A percentile compares a stretch with the other conserved stretches of the same genome.
These are phyloP conservation scores for Pinna nobilis DNA, from an alignment of 1,140 invertebrate species.

Conservation along the genomic window DNA sequence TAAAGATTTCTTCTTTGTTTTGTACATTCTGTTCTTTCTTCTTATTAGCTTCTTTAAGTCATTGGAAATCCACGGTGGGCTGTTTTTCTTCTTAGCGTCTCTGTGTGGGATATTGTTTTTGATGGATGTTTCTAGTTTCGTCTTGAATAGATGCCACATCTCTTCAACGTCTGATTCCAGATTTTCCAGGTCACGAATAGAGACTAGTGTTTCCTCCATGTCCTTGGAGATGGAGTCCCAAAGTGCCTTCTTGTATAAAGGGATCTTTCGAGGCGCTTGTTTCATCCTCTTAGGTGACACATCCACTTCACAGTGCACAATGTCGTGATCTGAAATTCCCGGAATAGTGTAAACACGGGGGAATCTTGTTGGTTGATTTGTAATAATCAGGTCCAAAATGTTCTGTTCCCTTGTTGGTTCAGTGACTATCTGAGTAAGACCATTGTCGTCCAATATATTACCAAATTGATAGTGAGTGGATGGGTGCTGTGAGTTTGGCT, in stretches of 20 bases:
- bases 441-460: no score
- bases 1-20: constrained; percentile 20
- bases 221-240: constrained; percentile 12
- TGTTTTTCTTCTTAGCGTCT: constrained; percentile 19
- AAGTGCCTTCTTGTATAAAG: constrained; percentile 33
- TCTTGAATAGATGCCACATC: background rate
- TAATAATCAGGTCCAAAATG: no score
- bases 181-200: no score
- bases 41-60: background rate
- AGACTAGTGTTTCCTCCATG: background rate
- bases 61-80: constrained; percentile 13
- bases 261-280: constrained; percentile 11
- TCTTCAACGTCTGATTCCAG: background rate
- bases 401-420: no score
- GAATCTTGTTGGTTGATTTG: constrained; percentile 23
- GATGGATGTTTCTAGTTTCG: constrained; percentile 2
- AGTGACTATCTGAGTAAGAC: no score
- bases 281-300: background rate
- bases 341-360: constrained; percentile 9
- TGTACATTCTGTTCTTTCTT: constrained; percentile 9
- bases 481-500: no score
- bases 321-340: constrained; percentile 25
- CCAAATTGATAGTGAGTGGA: no score
- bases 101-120: constrained; percentile 24
- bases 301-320: constrained; percentile 18